Evolutionary conservation across 2,797 vertebrate genomes (phyloP), one percentile per base, ranked within the genome.

Genomic region (Channallabes apus): DNA sequence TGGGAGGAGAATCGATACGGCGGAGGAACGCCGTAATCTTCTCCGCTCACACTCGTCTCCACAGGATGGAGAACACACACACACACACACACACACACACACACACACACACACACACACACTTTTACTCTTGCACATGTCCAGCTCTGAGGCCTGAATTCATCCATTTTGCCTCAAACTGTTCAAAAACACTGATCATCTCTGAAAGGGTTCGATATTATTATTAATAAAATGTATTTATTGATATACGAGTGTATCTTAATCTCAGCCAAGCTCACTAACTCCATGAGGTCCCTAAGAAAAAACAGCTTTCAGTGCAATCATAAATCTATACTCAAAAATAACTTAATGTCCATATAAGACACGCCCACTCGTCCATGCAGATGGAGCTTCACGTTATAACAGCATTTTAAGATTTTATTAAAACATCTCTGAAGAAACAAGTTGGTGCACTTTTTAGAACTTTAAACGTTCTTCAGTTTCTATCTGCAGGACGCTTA

Each of bases 1-100:
- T 79, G 87, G 90, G 90, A 91, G 89, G 78, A 85, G 94, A 93
- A 96, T 95, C 94, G 93, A 95, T 95, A 93, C 20, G 89, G 88
- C 91, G 93, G 89, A 91, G 92, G 29, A 76, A 20, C 91, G 91
- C 90, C 87, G 90, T 91, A 92, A 92, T 94, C 92, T 92, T 91
- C 92, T 91, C 86, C 89, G 92, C 91, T 93, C 93, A 92, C 90
- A 86, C 86, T 90, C 88, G 91, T 93, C 93, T 95, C 93, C 29
- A 32, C 73, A 18, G 46, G 51, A 51, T 4, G 41, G 71, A 73
- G 41, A n/a, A 46, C 41, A 73, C n/a, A 73, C 71, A 73, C 68
- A 24, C 24, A 6, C 22, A 15, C 24, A 46, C 41, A 41, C 41
- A 41, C 6, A 41, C 41, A 41, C n/a, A n/a, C n/a, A n/a, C n/a